Conservation (phyloP, 2,888 invertebrate genomes). For the Meloe dianella region DNA sequence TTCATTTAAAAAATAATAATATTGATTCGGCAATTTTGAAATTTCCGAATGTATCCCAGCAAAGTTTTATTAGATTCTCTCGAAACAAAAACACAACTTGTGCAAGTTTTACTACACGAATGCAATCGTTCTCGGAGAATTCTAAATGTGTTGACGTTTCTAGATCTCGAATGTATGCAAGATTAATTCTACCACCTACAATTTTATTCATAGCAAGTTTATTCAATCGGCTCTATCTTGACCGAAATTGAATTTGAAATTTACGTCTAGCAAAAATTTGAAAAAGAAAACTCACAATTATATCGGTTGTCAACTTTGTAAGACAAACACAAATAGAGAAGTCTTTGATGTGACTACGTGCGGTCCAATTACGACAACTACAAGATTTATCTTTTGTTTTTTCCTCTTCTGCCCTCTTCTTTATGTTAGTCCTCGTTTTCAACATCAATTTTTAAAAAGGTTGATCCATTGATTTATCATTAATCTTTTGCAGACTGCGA, state of each 20-base stretch:
- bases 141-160: slow-evolving; percentile 9
- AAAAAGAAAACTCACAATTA: no score
- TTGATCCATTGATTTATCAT: slow-evolving; percentile 39
- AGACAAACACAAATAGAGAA: no score
- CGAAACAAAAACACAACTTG: neutral
- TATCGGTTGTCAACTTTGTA: no score
- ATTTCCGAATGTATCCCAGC: neutral
- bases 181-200: neutral
- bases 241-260: neutral
- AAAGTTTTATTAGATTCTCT: slow-evolving; percentile 3
- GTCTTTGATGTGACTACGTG: no score
- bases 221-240: neutral
- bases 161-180: slow-evolving; percentile 3
- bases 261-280: neutral
- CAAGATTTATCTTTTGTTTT: neutral
- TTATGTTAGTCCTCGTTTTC: neutral
- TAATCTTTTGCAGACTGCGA: slow-evolving; percentile 65
- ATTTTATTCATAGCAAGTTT: slow-evolving; percentile 4
- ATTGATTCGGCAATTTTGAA: neutral
- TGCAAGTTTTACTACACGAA: neutral
- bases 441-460: slow-evolving; percentile 26
- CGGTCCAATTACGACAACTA: neutral
- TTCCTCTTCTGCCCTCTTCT: neutral
- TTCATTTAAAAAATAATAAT: neutral
- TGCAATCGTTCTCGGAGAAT: neutral